Base-by-base conservation (phyloP, 2,888 invertebrate genomes). In the Eurytoma adleriae region DNA sequence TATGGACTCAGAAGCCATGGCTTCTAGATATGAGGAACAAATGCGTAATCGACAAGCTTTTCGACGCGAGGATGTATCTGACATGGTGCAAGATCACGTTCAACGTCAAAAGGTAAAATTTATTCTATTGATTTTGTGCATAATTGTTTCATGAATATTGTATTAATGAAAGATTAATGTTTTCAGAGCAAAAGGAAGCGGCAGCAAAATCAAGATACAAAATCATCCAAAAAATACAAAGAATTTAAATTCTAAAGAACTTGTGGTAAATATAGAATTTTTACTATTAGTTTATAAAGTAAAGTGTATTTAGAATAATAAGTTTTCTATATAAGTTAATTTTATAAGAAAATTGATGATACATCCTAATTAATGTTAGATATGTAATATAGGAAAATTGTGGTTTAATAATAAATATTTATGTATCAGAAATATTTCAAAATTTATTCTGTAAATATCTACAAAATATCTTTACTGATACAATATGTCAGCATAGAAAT, bases 51-150 rank as follows among this genome's bases (percentile, higher is more conserved):
- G 97, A 87, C 96, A 98, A 87, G 96, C 96, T 72, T 92, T 96
- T 75, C 95, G 96, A 87, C 95, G 96, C 84, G 99, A 99, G 92
- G 99, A 99, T 92, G 93, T 99, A 62, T 98, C 98, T 30, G 99
- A 99, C 90, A 99, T 99, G 98, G 94, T 99, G 87, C 99, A 98
- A 4, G 99, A 99, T 91, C 99, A 99, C 90, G 97, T 98, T 61
- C 98, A 98, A 18, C 94, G 98, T 85, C 98, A 99, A 90, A 98
- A 98, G 94, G 96, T 96, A 87, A 40, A 40, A 83, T 62, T 82
- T 77, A 62, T 30, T 24, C 52, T 62, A 40, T 66, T 12, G 13
- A 40, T 76, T 62, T 40, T 61, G 54, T 7, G 66, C 48, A 77
- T 67, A 10, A 71, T 10, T 67, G 64, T 80, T 76, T 61, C 14